A percentile compares a stretch with the other conserved stretches of the same genome.
phyloP scores from a whole-genome alignment of 2,113 vertebrate genomes.

The Rhea pennata region DNA sequence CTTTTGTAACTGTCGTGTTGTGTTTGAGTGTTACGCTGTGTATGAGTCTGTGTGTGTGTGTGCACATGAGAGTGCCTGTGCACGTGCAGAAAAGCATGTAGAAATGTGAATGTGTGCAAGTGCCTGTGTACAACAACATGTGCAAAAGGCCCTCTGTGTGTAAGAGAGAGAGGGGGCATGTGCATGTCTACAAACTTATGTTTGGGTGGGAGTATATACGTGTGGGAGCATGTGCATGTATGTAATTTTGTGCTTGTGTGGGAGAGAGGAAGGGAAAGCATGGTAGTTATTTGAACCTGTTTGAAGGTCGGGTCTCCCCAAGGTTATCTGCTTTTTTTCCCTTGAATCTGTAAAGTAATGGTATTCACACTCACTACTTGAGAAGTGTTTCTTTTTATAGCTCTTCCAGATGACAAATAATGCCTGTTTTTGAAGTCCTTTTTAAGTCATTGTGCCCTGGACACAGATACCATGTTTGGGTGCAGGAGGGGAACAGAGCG shows the following conservation, averaged over 20 bases:
- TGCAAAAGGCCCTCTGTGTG: background rate
- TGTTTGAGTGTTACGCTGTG: background rate
- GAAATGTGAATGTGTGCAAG: background rate
- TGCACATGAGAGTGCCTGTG: background rate
- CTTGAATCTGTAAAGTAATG: slow-evolving; percentile 83
- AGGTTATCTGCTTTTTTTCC: slow-evolving; percentile 84
- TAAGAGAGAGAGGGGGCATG: background rate
- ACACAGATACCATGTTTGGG: slow-evolving; percentile 68
- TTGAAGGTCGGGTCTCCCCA: slow-evolving; percentile 77
- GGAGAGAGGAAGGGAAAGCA: slow-evolving; percentile 48
- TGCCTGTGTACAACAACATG: background rate
- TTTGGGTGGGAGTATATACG: background rate
- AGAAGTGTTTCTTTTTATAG: slow-evolving; percentile 89
- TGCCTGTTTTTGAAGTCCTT: slow-evolving; percentile 74
- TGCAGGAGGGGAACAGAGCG: slow-evolving; percentile 47
- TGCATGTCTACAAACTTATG: background rate
- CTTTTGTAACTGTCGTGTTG: background rate
- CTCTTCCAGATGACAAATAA: slow-evolving; percentile 80
- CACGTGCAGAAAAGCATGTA: background rate
- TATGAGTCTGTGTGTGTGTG: background rate
- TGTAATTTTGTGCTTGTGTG: slow-evolving; percentile 44
- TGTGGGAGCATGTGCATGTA: slow-evolving; percentile 11
- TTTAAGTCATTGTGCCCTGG: slow-evolving; percentile 76
- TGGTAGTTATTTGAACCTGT: slow-evolving; percentile 66
- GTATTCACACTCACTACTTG: slow-evolving; percentile 83